Evolutionary conservation across 2,797 vertebrate species (phyloP).

Genomic region (Margarornis squamiger): DNA sequence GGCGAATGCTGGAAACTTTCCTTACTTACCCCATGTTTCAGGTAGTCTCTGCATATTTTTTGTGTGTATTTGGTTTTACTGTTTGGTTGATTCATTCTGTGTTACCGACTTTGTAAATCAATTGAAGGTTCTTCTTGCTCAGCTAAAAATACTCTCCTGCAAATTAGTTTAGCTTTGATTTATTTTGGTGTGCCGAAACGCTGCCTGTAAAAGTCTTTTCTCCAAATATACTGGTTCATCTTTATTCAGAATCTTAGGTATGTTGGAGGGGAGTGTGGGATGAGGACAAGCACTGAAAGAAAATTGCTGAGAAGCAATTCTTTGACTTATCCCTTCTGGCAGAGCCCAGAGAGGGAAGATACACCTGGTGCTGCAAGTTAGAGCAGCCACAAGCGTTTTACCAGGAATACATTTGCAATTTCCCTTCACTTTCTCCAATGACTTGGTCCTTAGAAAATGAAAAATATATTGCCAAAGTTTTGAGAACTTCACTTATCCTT

Average conservation of each 20-base stretch:
- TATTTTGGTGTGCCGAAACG: neutral
- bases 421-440: neutral
- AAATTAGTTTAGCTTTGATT: neutral
- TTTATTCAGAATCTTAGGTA: neutral
- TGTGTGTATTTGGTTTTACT: neutral
- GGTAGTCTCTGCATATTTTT: constrained; percentile 73
- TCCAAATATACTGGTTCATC: neutral
- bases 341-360: neutral
- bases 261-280: neutral
- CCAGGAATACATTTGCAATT: neutral
- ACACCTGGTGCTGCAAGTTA: neutral
- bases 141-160: neutral
- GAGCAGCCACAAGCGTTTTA: neutral
- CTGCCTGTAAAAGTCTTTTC: neutral
- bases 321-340: neutral
- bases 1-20: constrained; percentile 97
- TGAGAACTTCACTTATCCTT: neutral
- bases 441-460: neutral
- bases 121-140: neutral
- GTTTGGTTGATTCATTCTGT: neutral
- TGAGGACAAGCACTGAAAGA: neutral
- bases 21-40: constrained; percentile 99
- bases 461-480: neutral
- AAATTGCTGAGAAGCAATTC: neutral
- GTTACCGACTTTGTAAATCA: neutral